Percentiles rank a stretch among this genome's conserved stretches.
phyloP scores from a whole-genome alignment of 2,888 invertebrate species.

The Sinopyrophorus schimmeli region DNA sequence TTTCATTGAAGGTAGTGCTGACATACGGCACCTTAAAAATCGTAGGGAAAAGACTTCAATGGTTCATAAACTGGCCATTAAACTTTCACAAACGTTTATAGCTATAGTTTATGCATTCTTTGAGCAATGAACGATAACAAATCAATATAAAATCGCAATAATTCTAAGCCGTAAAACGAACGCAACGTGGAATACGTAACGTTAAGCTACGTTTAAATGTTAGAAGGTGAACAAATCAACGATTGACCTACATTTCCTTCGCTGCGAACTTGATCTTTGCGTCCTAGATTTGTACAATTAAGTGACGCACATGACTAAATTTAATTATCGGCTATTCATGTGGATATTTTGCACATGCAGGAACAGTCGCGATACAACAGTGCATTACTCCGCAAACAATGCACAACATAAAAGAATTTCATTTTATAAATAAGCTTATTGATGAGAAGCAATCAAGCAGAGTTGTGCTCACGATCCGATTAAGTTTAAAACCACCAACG shows the following conservation, averaged over 20 bases:
- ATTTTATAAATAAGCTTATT: background rate
- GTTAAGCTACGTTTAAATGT: no score
- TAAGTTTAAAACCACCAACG: conserved; percentile 1
- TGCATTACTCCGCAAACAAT: background rate
- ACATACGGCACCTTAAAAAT: no score
- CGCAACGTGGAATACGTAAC: conserved; percentile 7
- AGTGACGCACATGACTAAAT: conserved; percentile 16
- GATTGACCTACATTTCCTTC: conserved; percentile 30
- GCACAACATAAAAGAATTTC: background rate
- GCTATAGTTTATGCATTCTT: conserved; percentile 8
- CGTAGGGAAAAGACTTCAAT: conserved; percentile 1
- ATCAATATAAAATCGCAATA: conserved; percentile 9
- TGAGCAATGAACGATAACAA: conserved; percentile 10
- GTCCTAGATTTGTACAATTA: conserved; percentile 24
- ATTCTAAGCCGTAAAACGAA: conserved; percentile 11
- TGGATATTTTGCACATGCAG: conserved; percentile 6
- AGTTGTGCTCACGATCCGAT: background rate
- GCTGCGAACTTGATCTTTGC: conserved; percentile 33
- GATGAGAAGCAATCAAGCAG: background rate
- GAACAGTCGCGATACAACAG: background rate
- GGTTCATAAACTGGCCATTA: conserved; percentile 6
- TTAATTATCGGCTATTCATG: conserved; percentile 12
- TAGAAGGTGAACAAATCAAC: conserved; percentile 12
- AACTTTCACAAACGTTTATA: conserved; percentile 11
- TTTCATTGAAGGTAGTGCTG: no score